Evolutionary conservation across 1,140 invertebrate species (phyloP), one percentile per base, ranked within the genome.

Genomic region (Holotrichia oblita): DNA sequence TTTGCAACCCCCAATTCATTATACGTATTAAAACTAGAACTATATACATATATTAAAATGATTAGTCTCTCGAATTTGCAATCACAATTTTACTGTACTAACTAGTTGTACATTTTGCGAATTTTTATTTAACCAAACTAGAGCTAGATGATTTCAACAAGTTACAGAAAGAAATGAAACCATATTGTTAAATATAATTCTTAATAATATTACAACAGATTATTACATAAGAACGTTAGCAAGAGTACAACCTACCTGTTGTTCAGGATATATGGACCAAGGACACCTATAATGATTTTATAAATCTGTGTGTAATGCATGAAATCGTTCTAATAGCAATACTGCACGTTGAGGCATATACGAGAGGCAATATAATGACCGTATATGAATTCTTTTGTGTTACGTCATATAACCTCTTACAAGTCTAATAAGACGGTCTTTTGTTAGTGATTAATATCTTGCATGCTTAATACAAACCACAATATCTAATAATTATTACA

Each of bases 231-330:
- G n/a, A 55, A 17, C 48, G 14, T 14, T 17, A 17, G 48, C 48
- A 55, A 55, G 48, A 55, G 27, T 34, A 34, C 27, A 17, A 55
- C 48, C 48, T 55, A 55, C 48, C 48, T 55, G 48, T 55, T 55
- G n/a, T 55, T 55, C 48, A 17, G 48, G 17, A 55, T 55, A 55
- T 55, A 55, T 55, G 48, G 48, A n/a, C 48, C 48, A 55, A 55
- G 48, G 48, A 55, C 48, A 55, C 48, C 48, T 55, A 17, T 55
- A 55, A 55, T 55, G 48, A 17, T 55, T 55, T 55, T 55, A 55
- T 55, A 55, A 55, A 55, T 55, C 17, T 17, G 48, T 55, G 48
- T 55, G 48, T 55, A 55, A 55, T 55, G 48, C 48, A 55, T 55
- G 48, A 55, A 55, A 55, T 17, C 48, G 48, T 55, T 55, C 14